phyloP scores from a whole-genome alignment of 2,797 vertebrate genomes.

The Trematomus bernacchii region DNA sequence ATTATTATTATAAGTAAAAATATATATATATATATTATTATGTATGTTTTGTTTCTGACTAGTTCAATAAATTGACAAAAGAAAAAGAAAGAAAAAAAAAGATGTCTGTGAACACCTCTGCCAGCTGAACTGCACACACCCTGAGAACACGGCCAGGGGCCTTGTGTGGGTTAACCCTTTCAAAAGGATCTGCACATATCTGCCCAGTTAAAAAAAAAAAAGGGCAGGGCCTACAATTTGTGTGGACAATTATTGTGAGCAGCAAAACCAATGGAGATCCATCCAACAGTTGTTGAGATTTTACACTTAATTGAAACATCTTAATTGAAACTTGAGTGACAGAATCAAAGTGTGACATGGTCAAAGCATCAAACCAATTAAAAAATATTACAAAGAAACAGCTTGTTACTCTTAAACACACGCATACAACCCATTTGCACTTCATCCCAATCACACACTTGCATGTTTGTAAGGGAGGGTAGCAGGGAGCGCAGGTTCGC shows the following conservation, averaged over 20 bases:
- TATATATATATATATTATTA: no score
- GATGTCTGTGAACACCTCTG: no score
- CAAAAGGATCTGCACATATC: no score
- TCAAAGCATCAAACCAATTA: neutral
- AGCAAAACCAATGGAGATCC: slow-evolving; percentile 9
- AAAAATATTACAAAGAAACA: neutral
- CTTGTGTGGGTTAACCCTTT: no score
- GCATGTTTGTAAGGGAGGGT: slow-evolving; percentile 27
- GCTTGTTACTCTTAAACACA: slow-evolving; percentile 1
- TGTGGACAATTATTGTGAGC: neutral
- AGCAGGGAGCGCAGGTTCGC: slow-evolving; percentile 39
- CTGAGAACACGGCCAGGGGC: no score
- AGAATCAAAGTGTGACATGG: neutral
- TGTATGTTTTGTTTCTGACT: no score
- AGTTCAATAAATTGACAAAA: no score
- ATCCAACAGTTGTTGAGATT: slow-evolving; percentile 2
- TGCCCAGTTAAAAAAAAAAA: no score
- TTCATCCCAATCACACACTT: slow-evolving; percentile 31
- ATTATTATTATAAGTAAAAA: no score
- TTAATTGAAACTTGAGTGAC: neutral
- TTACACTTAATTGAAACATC: neutral
- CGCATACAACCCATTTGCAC: slow-evolving; percentile 13
- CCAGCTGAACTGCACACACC: no score
- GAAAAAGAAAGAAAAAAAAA: no score
- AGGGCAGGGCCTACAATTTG: no score